Percentiles rank a stretch among this genome's conserved stretches.
These are phyloP conservation scores for Tapera naevia DNA, from an alignment of 2,797 vertebrate species.

Conservation along the genomic window DNA sequence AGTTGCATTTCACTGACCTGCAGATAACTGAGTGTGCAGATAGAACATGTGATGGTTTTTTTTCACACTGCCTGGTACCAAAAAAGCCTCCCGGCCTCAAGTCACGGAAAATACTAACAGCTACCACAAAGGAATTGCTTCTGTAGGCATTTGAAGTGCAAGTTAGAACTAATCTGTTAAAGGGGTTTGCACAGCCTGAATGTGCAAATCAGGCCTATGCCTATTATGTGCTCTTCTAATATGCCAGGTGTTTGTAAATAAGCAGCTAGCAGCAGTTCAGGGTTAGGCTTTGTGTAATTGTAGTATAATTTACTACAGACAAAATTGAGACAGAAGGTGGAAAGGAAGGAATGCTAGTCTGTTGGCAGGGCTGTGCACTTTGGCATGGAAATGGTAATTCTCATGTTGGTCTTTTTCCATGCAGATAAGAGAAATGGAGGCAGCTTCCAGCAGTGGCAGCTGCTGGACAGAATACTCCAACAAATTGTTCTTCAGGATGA, in stretches of 20 bases:
- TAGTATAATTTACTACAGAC: not conserved
- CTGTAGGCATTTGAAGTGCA: not conserved
- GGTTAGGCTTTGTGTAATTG: not conserved
- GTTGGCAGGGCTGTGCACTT: not conserved
- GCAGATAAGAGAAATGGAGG: constrained; percentile 90
- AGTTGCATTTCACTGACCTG: not conserved
- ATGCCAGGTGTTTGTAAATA: not conserved
- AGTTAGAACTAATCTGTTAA: not conserved
- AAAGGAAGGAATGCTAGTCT: not conserved
- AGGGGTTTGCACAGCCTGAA: not conserved
- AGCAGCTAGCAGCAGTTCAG: not conserved
- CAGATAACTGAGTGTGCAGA: not conserved
- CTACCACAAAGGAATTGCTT: not conserved
- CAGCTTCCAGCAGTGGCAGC: constrained; percentile 94
- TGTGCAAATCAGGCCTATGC: not conserved
- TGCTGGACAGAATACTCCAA: constrained; percentile 94
- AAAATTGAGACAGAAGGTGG: not conserved
- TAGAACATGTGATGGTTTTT: not conserved
- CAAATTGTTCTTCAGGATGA: constrained; percentile 97
- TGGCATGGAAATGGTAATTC: not conserved
- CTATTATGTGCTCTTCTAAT: not conserved
- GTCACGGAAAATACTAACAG: not conserved
- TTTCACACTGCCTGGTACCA: not conserved
- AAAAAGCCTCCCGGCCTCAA: not conserved
- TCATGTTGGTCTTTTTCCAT: constrained; percentile 4